These are phyloP conservation scores for Dilophus febrilis DNA, from an alignment of 2,888 invertebrate genomes.

Conservation along the genomic window DNA sequence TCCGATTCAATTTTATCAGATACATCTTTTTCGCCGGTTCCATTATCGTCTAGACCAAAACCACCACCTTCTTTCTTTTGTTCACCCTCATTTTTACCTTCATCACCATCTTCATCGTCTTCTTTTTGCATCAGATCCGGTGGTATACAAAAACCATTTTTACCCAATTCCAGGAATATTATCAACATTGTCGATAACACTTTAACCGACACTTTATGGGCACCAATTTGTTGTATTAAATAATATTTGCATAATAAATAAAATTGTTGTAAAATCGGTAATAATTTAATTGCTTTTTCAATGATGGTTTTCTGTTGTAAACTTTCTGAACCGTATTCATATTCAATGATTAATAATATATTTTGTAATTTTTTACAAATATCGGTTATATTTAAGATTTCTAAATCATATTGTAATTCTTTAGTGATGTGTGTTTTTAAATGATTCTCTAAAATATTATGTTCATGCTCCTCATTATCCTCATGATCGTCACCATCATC, in stretches of 20 bases:
- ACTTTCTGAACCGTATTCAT: constrained; percentile 21
- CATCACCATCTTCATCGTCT: constrained; percentile 38
- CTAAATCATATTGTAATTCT: constrained; percentile 42
- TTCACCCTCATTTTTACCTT: constrained; percentile 32
- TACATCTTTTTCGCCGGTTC: constrained; percentile 77
- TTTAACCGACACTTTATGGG: constrained; percentile 65
- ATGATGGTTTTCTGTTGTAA: constrained; percentile 15
- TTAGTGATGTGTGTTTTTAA: constrained; percentile 47
- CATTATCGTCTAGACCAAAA: constrained; percentile 83
- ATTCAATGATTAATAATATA: constrained; percentile 30
- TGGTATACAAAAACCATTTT: constrained; percentile 86
- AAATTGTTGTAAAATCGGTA: constrained; percentile 65
- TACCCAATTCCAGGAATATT: constrained; percentile 67
- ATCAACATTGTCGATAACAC: constrained; percentile 65
- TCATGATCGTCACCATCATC: constrained; percentile 19
- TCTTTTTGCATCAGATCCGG: constrained; percentile 65
- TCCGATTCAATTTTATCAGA: constrained; percentile 71
- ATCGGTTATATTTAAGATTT: constrained; percentile 36
- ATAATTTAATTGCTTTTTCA: constrained; percentile 17
- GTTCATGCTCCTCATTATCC: constrained; percentile 34
- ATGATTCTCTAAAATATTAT: constrained; percentile 41
- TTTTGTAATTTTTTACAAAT: constrained; percentile 29
- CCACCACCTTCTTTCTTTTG: constrained; percentile 43
- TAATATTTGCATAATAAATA: constrained; percentile 59
- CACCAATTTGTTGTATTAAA: constrained; percentile 57